Evolutionary conservation across 2,888 invertebrate species (phyloP).

Genomic region (Hypercompe scribonia): DNA sequence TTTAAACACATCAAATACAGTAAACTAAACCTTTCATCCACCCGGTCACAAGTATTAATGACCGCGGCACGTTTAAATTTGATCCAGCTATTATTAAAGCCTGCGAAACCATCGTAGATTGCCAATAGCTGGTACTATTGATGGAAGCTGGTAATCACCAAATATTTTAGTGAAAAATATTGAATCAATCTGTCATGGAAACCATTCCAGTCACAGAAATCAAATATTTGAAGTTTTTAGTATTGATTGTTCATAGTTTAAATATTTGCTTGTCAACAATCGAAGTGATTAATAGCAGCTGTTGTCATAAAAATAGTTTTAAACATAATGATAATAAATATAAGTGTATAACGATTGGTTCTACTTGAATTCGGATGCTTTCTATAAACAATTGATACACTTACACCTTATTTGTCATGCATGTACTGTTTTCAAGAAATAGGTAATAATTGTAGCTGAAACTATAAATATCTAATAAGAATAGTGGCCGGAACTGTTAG

Average conservation of each 20-base stretch:
- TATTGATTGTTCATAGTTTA: not conserved
- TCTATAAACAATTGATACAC: too few relatives aligned
- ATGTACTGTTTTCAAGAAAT: too few relatives aligned
- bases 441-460: too few relatives aligned
- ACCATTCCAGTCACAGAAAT: constrained; percentile 21
- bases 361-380: too few relatives aligned
- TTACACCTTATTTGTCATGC: too few relatives aligned
- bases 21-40: not conserved
- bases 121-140: constrained; percentile 39
- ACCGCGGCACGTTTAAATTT: constrained; percentile 16
- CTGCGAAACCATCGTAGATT: constrained; percentile 38
- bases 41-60: constrained; percentile 38
- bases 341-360: too few relatives aligned
- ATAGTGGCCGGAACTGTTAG: too few relatives aligned
- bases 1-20: not conserved
- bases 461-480: too few relatives aligned
- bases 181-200: constrained; percentile 43
- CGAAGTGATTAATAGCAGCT: not conserved
- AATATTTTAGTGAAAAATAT: constrained; percentile 46
- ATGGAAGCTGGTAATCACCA: constrained; percentile 42
- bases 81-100: constrained; percentile 40
- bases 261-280: not conserved
- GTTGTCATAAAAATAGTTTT: too few relatives aligned
- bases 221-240: not conserved
- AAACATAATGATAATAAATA: too few relatives aligned